Evolutionary conservation across 2,113 vertebrate species (phyloP).

Genomic region (Cyphomyrus discorhynchus): DNA sequence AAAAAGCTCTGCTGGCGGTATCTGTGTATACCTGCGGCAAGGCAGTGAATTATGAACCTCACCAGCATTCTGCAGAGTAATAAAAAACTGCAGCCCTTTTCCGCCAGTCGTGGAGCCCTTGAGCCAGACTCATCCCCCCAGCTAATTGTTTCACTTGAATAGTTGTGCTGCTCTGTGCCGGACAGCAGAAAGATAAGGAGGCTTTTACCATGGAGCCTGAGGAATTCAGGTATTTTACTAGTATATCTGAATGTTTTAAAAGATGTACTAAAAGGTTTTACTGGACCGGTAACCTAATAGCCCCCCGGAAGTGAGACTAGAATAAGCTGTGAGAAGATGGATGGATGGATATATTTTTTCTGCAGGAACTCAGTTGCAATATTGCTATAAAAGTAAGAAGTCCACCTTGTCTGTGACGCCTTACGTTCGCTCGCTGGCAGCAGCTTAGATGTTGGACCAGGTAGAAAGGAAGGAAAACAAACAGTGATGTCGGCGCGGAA

Average conservation of each 20-base stretch:
- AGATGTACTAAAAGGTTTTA: constrained; percentile 54
- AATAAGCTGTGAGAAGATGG: not conserved
- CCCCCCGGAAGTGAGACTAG: not conserved
- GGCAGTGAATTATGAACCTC: constrained; percentile 21
- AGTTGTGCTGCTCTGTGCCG: constrained; percentile 54
- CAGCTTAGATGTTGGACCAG: constrained; percentile 41
- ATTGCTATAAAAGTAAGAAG: constrained; percentile 61
- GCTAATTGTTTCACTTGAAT: constrained; percentile 61
- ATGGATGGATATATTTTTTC: constrained; percentile 42
- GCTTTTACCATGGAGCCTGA: constrained; percentile 59
- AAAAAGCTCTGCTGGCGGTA: constrained; percentile 36
- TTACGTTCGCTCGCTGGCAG: constrained; percentile 48
- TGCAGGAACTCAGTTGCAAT: constrained; percentile 69
- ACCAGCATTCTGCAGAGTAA: not conserved
- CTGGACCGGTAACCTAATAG: not conserved
- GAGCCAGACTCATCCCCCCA: constrained; percentile 40
- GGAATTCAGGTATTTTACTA: constrained; percentile 66
- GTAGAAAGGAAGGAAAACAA: constrained; percentile 42
- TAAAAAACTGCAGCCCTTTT: not conserved
- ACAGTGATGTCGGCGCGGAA: constrained; percentile 50
- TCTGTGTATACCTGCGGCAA: constrained; percentile 40
- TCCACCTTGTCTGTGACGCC: constrained; percentile 47
- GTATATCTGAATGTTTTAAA: constrained; percentile 62
- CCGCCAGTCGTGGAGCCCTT: constrained; percentile 24
- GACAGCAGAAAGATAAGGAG: constrained; percentile 63